phyloP scores from a whole-genome alignment of 2,888 invertebrate genomes.

The Venusia cambrica region DNA sequence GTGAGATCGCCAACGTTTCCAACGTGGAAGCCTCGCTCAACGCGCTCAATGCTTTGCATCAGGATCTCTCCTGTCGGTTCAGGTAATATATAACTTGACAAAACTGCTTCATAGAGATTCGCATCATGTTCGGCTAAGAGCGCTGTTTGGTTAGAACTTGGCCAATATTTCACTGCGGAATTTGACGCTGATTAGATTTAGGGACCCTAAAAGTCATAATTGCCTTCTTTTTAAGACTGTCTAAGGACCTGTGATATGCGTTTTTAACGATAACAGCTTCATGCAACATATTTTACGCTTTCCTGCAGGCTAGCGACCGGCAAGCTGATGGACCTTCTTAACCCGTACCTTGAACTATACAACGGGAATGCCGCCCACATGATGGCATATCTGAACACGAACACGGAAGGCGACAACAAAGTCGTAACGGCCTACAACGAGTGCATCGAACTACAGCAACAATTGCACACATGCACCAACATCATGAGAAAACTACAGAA shows the following conservation, averaged over 20 bases:
- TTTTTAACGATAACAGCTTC: no score
- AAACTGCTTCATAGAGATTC: no score
- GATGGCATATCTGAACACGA: conserved; percentile 89
- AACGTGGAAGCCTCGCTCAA: conserved; percentile 77
- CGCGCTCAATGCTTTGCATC: conserved; percentile 65
- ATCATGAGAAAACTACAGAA: conserved; percentile 88
- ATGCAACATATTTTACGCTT: no score
- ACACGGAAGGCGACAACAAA: conserved; percentile 82
- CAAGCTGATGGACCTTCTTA: conserved; percentile 89
- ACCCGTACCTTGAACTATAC: conserved; percentile 89
- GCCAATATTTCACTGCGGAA: no score
- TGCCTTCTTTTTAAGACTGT: no score
- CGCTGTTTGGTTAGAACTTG: no score
- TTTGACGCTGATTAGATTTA: no score
- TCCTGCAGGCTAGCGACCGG: conserved; percentile 91
- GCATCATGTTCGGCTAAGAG: no score
- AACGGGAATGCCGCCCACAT: conserved; percentile 91
- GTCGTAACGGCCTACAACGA: conserved; percentile 82
- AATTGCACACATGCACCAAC: conserved; percentile 90
- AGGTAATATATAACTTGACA: no score
- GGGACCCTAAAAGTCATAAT: no score
- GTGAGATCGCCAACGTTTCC: conserved; percentile 90
- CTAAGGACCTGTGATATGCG: no score
- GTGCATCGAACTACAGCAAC: conserved; percentile 93
- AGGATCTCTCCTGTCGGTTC: conserved; percentile 70